Conservation (phyloP, 2,113 vertebrate species). For the Daphoenositta chrysoptera region DNA sequence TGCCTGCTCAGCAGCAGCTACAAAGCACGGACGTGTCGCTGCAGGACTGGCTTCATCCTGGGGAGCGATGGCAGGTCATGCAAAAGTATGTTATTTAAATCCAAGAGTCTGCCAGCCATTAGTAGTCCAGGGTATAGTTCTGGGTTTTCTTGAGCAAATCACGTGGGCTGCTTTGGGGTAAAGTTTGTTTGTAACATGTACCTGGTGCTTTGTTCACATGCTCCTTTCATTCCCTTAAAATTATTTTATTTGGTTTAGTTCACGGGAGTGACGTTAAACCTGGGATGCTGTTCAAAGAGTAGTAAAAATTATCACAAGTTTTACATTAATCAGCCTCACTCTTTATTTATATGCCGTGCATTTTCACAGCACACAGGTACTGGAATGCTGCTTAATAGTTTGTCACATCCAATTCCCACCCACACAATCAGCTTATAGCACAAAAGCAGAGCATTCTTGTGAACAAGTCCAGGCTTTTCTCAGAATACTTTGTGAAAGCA, state of each 20-base stretch:
- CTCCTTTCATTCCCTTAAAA: neutral
- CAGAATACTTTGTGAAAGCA: neutral
- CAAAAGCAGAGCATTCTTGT: neutral
- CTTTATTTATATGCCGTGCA: neutral
- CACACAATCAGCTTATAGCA: neutral
- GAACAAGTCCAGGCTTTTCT: neutral
- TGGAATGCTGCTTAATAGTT: neutral
- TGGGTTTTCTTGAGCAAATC: neutral
- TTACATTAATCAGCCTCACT: neutral
- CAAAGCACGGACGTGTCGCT: constrained; percentile 92
- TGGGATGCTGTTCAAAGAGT: neutral
- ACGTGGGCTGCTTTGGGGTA: neutral
- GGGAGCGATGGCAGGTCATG: constrained; percentile 89
- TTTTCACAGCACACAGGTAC: neutral
- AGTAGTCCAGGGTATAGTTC: neutral
- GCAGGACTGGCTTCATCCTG: constrained; percentile 88
- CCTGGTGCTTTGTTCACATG: neutral
- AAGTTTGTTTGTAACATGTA: neutral
- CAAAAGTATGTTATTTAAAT: constrained; percentile 88
- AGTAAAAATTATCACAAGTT: neutral
- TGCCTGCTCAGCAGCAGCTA: constrained; percentile 93
- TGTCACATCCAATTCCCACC: neutral
- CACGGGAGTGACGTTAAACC: neutral
- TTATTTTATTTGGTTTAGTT: neutral
- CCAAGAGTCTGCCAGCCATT: neutral